Evolutionary conservation across 2,113 vertebrate species (phyloP), one percentile per base, ranked within the genome.

Genomic region (Xiphophorus maculatus): DNA sequence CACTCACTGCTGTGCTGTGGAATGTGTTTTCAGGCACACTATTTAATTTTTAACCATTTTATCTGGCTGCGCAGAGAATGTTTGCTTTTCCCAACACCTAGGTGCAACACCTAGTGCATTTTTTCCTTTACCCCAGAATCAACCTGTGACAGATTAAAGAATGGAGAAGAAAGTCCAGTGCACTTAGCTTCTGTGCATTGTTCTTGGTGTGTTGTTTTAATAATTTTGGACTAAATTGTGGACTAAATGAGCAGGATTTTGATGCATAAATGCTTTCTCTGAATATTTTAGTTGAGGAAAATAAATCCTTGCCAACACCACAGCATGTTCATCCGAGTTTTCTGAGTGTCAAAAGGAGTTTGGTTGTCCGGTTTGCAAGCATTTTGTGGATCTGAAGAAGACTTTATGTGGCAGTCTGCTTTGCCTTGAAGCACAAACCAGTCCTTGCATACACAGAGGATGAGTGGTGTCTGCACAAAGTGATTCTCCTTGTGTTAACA

Each of bases 1-100:
- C 35, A 30, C 89, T 74, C 76, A 58, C 4, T 61, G 71, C 65
- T 51, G 69, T 73, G 66, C 84, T 65, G 28, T 54, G 58, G 28
- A 66, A 63, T n/a, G 13, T 58, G 30, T 80, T 22, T 75, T 66
- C 66, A n/a, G 29, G 29, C n/a, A 51, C 27, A 4, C 3, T 37
- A 3, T 74, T 77, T 76, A 51, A 13, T 77, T 63, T 35, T 3
- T 32, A 66, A 15, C 44, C 17, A 48, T 48, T 17, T 48, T 48
- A 48, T 48, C 70, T 1, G 51, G 22, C 12, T 66, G 73, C 14
- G 35, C 13, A 28, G 27, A 60, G 10, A 58, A 35, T 54, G 10
- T 7, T 51, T 4, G 1, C 13, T 30, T 10, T 62, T 71, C 37
- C 62, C n/a, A 63, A 15, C 29, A 25, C 60, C 17, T 58, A 33